Evolutionary conservation across 2,113 vertebrate species (phyloP), one percentile per base, ranked within the genome.

Genomic region (Gallinago jamesoni): DNA sequence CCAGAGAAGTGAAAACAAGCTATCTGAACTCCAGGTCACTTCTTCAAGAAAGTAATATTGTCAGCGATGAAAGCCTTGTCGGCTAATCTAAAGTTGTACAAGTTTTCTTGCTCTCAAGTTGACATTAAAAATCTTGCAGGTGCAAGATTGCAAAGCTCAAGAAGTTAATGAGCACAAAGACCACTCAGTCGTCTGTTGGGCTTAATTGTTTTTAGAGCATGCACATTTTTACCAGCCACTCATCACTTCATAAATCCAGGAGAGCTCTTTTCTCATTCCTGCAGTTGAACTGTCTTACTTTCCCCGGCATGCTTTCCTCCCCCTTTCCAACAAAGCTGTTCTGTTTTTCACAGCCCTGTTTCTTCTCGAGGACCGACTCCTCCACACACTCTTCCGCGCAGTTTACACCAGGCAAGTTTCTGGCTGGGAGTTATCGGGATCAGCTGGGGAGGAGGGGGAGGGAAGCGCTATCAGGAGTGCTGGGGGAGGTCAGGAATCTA

Each of bases 281-380:
- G 81, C 66, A 93, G 96, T 91, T 96, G 84, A 94, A 97, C 96
- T 95, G 97, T 73, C 97, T 95, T 98, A 95, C 87, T 96, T 97
- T 96, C 92, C 95, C 41, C 92, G 43, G 84, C 97, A 93, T 97
- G 79, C 97, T 97, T 97, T 98, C 97, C 97, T 97, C 96, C 98
- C 96, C 94, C 96, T 97, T 98, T 95, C 97, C 96, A 98, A 98
- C 98, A 98, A 98, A 98, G 97, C 95, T 87, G 84, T 92, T 97
- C 98, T 98, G 97, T 98, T 98, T 98, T 97, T 94, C 95, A 96
- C 60, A 95, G 97, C 90, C 90, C 92, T 96, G 93, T 72, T 98
- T 97, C 97, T 97, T 93, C 84, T 94, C 12, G 79, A 97, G 96
- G 94, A 97, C 89, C 63, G 86, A 97, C 98, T 98, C 98, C 98